Evolutionary conservation across 2,797 vertebrate species (phyloP).

Genomic region (Selene dorsalis): DNA sequence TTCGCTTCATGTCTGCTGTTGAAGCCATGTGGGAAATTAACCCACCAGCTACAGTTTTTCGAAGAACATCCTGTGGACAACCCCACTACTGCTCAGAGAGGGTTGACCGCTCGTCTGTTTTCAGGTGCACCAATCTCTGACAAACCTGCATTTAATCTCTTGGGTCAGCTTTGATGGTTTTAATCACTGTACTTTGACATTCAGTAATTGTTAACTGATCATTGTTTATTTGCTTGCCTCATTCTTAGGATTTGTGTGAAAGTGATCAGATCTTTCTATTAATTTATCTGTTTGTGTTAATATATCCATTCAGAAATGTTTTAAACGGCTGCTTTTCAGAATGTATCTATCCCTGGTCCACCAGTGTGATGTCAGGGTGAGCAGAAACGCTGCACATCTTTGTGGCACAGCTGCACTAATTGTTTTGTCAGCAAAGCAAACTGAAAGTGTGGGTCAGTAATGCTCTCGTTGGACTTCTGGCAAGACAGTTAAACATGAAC

Average conservation of each 20-base stretch:
- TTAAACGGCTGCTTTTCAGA: slow-evolving; percentile 43
- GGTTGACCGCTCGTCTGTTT: slow-evolving; percentile 26
- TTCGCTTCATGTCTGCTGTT: slow-evolving; percentile 37
- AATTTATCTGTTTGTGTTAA: slow-evolving; percentile 30
- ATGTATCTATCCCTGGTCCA: slow-evolving; percentile 18
- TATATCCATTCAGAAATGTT: slow-evolving; percentile 24
- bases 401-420: slow-evolving; percentile 61
- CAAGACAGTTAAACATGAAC: slow-evolving; percentile 8
- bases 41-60: slow-evolving; percentile 42
- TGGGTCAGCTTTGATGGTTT: slow-evolving; percentile 2
- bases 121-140: slow-evolving; percentile 12
- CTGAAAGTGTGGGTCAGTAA: slow-evolving; percentile 48
- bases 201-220: neutral
- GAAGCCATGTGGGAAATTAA: slow-evolving; percentile 70
- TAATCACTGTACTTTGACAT: slow-evolving; percentile 3
- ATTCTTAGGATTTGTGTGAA: neutral
- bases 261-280: neutral
- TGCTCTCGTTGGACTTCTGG: slow-evolving; percentile 11
- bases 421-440: slow-evolving; percentile 67
- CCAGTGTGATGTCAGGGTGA: slow-evolving; percentile 45
- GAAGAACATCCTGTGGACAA: slow-evolving; percentile 37
- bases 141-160: slow-evolving; percentile 29
- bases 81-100: neutral
- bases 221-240: neutral
- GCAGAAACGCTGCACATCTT: slow-evolving; percentile 41